Evolutionary conservation across 2,888 invertebrate species (phyloP).

Genomic region (Athalia cordata): DNA sequence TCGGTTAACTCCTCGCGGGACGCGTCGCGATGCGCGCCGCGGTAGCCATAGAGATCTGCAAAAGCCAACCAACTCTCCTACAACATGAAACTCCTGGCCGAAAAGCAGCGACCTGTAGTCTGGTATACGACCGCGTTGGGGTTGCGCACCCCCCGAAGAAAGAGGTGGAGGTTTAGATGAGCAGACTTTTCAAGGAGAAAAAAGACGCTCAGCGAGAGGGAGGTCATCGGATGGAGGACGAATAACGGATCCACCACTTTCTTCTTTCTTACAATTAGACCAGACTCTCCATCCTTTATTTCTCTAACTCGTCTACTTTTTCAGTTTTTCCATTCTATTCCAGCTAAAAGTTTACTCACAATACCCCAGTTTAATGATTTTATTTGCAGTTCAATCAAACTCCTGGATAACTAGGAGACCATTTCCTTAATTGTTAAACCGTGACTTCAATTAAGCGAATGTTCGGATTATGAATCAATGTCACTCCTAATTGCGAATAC

Average conservation of each 20-base stretch:
- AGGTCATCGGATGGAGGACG: conserved; percentile 6
- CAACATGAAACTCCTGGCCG: conserved; percentile 26
- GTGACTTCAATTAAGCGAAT: too few species aligned
- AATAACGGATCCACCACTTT: conserved; percentile 12
- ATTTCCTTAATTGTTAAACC: too few species aligned
- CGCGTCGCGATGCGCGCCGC: background rate
- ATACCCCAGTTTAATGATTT: too few species aligned
- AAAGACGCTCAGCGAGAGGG: conserved; percentile 15
- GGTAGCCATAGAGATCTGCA: conserved; percentile 31
- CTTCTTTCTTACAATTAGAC: conserved; percentile 33
- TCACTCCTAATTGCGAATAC: too few species aligned
- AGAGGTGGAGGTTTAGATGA: conserved; percentile 20
- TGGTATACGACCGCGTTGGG: conserved; percentile 41
- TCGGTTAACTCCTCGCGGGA: conserved; percentile 27
- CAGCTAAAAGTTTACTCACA: background rate
- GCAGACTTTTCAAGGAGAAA: background rate
- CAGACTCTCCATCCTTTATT: conserved; percentile 12
- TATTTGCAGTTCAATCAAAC: too few species aligned
- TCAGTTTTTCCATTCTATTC: conserved; percentile 30
- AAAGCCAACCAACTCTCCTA: conserved; percentile 26
- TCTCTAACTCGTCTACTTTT: conserved; percentile 43
- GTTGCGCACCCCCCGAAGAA: conserved; percentile 4
- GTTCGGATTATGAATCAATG: too few species aligned
- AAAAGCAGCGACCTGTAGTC: too few species aligned
- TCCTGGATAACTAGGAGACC: too few species aligned